Evolutionary conservation across 2,113 vertebrate genomes (phyloP).

Genomic region (Varanus salvator): DNA sequence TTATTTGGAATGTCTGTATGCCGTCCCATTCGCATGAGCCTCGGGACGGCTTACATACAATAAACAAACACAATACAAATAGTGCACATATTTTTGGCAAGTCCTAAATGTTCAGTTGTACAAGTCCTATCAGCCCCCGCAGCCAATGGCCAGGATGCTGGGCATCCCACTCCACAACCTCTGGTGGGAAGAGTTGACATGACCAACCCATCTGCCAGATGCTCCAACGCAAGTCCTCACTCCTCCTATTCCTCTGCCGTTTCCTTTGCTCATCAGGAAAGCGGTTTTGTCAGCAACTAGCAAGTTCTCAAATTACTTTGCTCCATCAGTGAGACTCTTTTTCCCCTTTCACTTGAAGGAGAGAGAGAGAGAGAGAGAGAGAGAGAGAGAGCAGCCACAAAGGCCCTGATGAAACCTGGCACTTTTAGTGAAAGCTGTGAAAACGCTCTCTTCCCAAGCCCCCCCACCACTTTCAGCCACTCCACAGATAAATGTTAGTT

Average conservation of each 20-base stretch:
- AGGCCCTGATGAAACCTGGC: neutral
- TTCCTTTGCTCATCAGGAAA: neutral
- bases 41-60: no score
- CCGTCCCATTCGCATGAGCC: no score
- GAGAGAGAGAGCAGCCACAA: neutral
- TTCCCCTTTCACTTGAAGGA: neutral
- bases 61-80: no score
- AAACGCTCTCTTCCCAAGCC: neutral
- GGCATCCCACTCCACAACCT: neutral
- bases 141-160: neutral
- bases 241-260: neutral
- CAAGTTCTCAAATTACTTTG: neutral
- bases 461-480: neutral
- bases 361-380: neutral
- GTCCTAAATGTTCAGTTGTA: neutral
- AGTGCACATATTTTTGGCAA: no score
- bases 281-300: no score
- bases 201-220: neutral
- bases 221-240: neutral
- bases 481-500: neutral
- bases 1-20: no score
- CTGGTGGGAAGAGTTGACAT: neutral
- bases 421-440: neutral
- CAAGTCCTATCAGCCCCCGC: neutral
- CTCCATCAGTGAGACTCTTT: neutral